Base-by-base conservation (phyloP, 2,113 vertebrate species). In the Asarcornis scutulata region DNA sequence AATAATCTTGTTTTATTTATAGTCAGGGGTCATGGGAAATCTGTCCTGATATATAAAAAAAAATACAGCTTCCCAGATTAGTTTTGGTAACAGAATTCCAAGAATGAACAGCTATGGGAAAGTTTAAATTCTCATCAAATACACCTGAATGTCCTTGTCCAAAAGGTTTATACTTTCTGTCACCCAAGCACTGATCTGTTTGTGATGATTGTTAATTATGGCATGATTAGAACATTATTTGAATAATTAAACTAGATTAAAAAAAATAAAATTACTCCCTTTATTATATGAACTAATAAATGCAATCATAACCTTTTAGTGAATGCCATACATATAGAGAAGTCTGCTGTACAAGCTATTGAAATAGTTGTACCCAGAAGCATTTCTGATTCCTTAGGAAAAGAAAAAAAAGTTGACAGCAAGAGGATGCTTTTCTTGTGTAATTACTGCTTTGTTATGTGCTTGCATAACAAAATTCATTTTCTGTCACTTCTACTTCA, bases 1-100 rank as follows among this genome's bases (percentile, higher is more conserved):
- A 96, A 93, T 93, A 94, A 95, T 93, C 90, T 68, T 50, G 74
- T 66, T 95, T 92, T 93, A 96, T 97, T 97, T 94, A 95, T 96
- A 97, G 96, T 84, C 58, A 62, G 26, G 80, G 95, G 92, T 94
- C 93, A 16, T 96, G 88, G 90, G 96, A 97, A 97, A 94, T 84
- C 62, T 92, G 53, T 88, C 83, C 75, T 75, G 53, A 89, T 73
- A 76, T 55, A 68, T 75, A 64, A 46, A 86, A 58, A 58, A 86
- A 94, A 78, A 36, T 48, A 83, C 80, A 79, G 83, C 56, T 96
- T 94, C 92, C 83, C 92, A 96, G 88, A 96, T 89, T 82, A 94
- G 77, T 89, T 92, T 91, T 86, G 71, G 96, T 87, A 89, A 91
- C 53, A 79, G 95, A 96, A 96, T 96, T 82, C 83, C 62, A 94